Evolutionary conservation across 2,888 invertebrate genomes (phyloP), one percentile per base, ranked within the genome.

Genomic region (Eugnorisma glareosa): DNA sequence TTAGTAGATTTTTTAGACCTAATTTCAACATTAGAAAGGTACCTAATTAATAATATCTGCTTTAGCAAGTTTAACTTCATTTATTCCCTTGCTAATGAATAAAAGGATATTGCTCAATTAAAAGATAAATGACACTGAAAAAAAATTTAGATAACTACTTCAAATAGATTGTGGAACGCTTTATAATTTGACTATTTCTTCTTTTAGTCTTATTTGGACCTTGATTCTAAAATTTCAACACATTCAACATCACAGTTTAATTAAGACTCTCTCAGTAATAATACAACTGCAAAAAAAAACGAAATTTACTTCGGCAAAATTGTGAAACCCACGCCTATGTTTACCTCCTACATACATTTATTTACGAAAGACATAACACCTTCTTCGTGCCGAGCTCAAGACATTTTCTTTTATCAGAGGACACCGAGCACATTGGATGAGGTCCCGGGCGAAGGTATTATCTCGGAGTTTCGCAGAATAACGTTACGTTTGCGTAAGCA

Each of bases 331-430:
- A 51, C 48, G 35, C 28, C 31, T 67, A 71, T 75, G 54, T 75
- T 67, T 54, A 71, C 59, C 54, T 81, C 67, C 61, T 67, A 75
- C 66, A 57, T 82, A 72, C 57, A 75, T 78, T 78, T 76, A 81
- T 78, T 74, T 77, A 86, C 75, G 40, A 37, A 83, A 86, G 86
- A 79, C 67, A 76, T 79, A 85, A 79, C 82, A 86, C 82, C 82
- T 82, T 79, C 69, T 84, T 79, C 72, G 73, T 73, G 75, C 84
- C 82, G 86, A 89, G 91, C 91, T 91, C 89, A 92, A 92, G 92
- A 93, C 91, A 92, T 94, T 94, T 93, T 91, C 91, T 92, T 94
- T 94, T 95, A 94, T 94, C 93, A 93, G 86, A 85, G 88, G 90
- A 88, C 90, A 88, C 92, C 91, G 86, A 91, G 92, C 91, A 92